phyloP scores from a whole-genome alignment of 2,888 invertebrate species.

The Alsophila aescularia region DNA sequence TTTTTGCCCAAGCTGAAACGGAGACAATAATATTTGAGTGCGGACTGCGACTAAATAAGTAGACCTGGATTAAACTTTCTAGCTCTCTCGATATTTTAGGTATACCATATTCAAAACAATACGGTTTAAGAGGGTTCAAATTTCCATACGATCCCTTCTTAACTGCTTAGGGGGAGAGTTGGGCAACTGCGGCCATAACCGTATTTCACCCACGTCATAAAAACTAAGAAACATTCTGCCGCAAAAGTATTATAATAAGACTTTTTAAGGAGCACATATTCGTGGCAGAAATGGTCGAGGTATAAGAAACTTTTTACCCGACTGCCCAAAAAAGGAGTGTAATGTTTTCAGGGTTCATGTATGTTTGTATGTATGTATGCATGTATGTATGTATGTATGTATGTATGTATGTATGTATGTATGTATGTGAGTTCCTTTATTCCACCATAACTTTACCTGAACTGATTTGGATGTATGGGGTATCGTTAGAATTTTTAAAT shows the following conservation, averaged over 20 bases:
- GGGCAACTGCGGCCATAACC: slow-evolving; percentile 67
- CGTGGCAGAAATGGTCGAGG: neutral
- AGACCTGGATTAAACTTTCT: no score
- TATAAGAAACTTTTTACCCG: neutral
- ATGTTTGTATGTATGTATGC: neutral
- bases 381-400: no score
- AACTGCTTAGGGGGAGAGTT: slow-evolving; percentile 51
- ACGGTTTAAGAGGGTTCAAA: slow-evolving; percentile 67
- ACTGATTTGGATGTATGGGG: no score
- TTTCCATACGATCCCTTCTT: slow-evolving; percentile 61
- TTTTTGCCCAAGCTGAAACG: no score
- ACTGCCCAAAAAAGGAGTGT: no score
- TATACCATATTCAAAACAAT: slow-evolving; percentile 51
- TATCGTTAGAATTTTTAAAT: no score
- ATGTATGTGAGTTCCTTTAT: no score
- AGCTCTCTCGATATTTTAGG: neutral
- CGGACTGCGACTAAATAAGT: no score
- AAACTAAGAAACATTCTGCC: slow-evolving; percentile 73
- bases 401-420: no score
- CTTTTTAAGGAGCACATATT: slow-evolving; percentile 28
- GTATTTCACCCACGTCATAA: slow-evolving; percentile 75
- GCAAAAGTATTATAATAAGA: slow-evolving; percentile 67
- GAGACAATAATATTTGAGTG: no score
- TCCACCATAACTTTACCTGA: no score
- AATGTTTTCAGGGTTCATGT: no score